Evolutionary conservation across 2,888 invertebrate species (phyloP).

Genomic region (Clunio marinus): DNA sequence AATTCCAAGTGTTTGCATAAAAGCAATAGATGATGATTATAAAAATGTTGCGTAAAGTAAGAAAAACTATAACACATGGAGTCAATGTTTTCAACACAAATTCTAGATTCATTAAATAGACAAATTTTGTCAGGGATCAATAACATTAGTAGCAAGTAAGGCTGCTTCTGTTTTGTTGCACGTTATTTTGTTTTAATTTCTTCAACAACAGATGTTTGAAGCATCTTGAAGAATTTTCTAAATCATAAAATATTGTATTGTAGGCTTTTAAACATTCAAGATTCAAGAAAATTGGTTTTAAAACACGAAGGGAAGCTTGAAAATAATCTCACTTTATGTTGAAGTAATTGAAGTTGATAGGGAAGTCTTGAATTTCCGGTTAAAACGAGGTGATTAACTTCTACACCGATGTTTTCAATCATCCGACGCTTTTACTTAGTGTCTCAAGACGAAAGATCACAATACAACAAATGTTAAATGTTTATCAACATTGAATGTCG

Average conservation of each 20-base stretch:
- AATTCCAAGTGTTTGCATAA: too few species aligned
- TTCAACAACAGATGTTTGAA: conserved; percentile 4
- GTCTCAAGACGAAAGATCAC: background rate
- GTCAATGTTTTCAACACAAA: background rate
- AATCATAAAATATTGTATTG: background rate
- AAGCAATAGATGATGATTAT: too few species aligned
- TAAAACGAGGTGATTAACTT: conserved; percentile 14
- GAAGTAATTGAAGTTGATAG: background rate
- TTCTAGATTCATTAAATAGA: conserved; percentile 19
- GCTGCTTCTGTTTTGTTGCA: background rate
- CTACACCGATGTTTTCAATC: background rate
- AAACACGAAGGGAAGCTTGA: background rate
- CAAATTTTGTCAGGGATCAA: conserved; percentile 29
- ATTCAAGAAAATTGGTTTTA: background rate
- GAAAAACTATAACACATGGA: background rate
- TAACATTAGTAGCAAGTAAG: background rate
- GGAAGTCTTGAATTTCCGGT: conserved; percentile 10
- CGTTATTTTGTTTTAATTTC: background rate
- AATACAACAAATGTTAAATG: conserved; percentile 19
- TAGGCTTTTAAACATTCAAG: background rate
- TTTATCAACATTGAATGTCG: background rate
- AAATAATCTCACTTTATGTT: background rate
- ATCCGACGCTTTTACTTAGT: background rate
- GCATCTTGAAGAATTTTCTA: conserved; percentile 9
- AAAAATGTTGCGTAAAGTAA: background rate